These are phyloP conservation scores for Chloromyia formosa DNA, from an alignment of 2,888 invertebrate genomes.

Conservation along the genomic window DNA sequence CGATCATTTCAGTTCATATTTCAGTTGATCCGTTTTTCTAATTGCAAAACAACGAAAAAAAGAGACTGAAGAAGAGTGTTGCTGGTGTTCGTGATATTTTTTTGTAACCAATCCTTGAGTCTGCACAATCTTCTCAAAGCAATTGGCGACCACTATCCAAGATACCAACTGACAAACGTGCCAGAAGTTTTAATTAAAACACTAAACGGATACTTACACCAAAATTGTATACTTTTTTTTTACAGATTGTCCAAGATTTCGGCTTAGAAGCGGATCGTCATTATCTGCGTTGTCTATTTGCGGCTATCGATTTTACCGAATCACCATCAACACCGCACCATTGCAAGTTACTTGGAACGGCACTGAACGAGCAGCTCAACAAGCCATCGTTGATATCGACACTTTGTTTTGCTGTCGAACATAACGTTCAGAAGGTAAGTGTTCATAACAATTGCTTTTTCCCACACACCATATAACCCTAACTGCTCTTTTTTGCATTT, in stretches of 20 bases:
- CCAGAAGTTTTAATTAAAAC: no score
- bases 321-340: slow-evolving; percentile 71
- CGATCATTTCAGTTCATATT: no score
- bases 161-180: no score
- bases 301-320: slow-evolving; percentile 83
- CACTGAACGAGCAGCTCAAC: slow-evolving; percentile 80
- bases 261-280: slow-evolving; percentile 98
- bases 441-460: slow-evolving; percentile 2
- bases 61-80: no score
- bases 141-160: no score
- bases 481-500: slow-evolving; percentile 17
- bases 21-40: no score
- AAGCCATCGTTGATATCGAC: slow-evolving; percentile 89
- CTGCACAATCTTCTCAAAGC: no score
- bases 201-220: background rate
- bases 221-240: slow-evolving; percentile 52
- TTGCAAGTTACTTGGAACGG: slow-evolving; percentile 80
- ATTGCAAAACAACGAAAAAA: no score
- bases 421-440: slow-evolving; percentile 78
- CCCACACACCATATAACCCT: background rate
- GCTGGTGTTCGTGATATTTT: no score
- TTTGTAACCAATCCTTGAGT: no score
- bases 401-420: slow-evolving; percentile 88
- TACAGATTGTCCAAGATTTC: slow-evolving; percentile 87
- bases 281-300: slow-evolving; percentile 93